Base-by-base conservation (phyloP, 2,797 vertebrate species). In the Crax fasciolata region DNA sequence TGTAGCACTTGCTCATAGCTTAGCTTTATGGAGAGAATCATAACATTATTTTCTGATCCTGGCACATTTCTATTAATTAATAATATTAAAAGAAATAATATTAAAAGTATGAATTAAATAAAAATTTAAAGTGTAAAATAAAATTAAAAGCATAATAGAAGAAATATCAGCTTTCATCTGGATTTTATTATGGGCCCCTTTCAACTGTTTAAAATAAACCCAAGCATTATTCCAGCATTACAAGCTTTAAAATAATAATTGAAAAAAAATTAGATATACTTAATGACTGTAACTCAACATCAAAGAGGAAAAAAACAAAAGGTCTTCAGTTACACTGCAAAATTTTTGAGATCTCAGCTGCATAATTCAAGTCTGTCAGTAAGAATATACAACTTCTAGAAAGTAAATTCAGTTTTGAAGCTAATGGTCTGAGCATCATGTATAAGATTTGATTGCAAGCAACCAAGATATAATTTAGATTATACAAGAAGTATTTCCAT, bases 391-490 rank as follows among this genome's bases (percentile, higher is more conserved):
- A 59, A 25, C 28, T 82, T 89, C 55, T 59, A 63, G 41, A 75
- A 79, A 82, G 46, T 25, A 75, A 82, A 82, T 57, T 82, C 54
- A 39, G 44, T 82, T 94, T 87, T 52, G 19, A 59, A 63, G 49
- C 39, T 87, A 48, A 61, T 72, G 38, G 19, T 25, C 63, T 76
- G 28, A 52, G n/a, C 35, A 57, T 43, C 17, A 20, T 41, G 19
- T 68, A 44, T 78, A 76, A 84, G 57, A 49, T 89, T 81, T 93
- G 57, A 94, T 89, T 84, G 89, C 3, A 0, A 86, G 19, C 57
- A 52, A 72, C 54, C 19, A 54, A 91, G 63, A n/a, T 71, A 75
- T 66, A 74, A 87, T 86, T 91, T 77, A 77, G 46, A 89, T 86
- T 84, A 80, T 91, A 77, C 15, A 66, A 61, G 55, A 79, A 77